Base-by-base conservation (phyloP, 2,113 vertebrate species). In the Stigmatopora argus region DNA sequence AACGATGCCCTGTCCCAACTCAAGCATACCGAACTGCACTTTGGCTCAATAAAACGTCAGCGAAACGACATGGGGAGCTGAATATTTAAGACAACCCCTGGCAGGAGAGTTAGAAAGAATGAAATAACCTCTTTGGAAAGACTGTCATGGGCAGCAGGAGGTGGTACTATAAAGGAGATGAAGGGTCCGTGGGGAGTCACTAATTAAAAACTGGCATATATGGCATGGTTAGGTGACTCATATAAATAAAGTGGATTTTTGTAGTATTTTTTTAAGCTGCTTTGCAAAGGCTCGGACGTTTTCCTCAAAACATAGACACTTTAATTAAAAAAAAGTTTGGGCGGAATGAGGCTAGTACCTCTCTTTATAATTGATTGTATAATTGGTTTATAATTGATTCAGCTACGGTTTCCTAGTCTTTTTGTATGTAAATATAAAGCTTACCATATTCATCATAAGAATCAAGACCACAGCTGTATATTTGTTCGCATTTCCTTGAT, bases 41-140 rank as follows among this genome's bases (percentile, higher is more conserved):
- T 47, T n/a, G 53, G 69, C 65, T 84, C 59, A 19, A 47, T 58
- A 82, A 77, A 66, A 78, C 66, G 71, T 65, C 78, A 49, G 47
- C 60, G 69, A 48, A 76, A 83, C 77, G 74, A 78, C 77, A 73
- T 65, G 73, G 72, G 73, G 75, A 73, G 70, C 58, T 84, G 82
- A 83, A 87, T 87, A 86, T 84, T 85, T 81, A 80, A 82, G 78
- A 35, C 48, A 75, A 75, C 45, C 61, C 60, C 61, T 70, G 70
- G 83, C 59, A 58, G 71, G 66, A 62, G 52, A 41, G 62, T 71
- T 74, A 67, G 47, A 68, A 69, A 70, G 70, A 70, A 66, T 60
- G 49, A 38, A 69, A 71, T 57, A 69, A 63, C 75, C 48, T 65
- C 46, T 67, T 55, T 61, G 75, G 71, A 69, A 60, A 67, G 67